Base-by-base conservation (phyloP, 2,888 invertebrate species). In the Oligia strigilis region DNA sequence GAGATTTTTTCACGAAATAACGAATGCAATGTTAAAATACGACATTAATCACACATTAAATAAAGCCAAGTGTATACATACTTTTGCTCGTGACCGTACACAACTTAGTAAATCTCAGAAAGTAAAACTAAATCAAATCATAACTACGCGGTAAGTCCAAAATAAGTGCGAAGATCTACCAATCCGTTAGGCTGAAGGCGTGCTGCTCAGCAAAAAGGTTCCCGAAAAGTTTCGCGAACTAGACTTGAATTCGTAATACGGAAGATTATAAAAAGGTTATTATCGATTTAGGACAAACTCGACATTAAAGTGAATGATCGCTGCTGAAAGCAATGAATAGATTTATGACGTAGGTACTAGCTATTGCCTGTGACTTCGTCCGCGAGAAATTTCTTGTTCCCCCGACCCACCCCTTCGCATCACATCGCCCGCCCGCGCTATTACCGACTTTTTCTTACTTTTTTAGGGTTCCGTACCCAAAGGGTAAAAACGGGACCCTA, bases 171-270 rank as follows among this genome's bases (percentile, higher is more conserved):
- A 83, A 79, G 23, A 79, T 75, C 64, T 75, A 72, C 49, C 83
- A 70, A 75, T 72, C 72, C 55, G 69, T 72, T 70, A 73, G 77
- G 40, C 75, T 40, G n/a, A 5, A 66, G 46, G 75, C 79, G 75
- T 87, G 79, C 55, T 75, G 36, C 75, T 52, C 65, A 66, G 65
- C 58, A 80, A 87, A 86, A 87, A 79, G 83, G 79, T 75, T 83
- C 64, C 11, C 72, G n/a, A 74, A 83, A 85, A 87, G 36, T 87
- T 85, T 75, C 46, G 46, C 69, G 67, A 11, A 87, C 85, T 85
- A 83, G 87, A 87, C 85, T 71, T 80, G 85, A 85, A 85, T 85
- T 60, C 84, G 58, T 87, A 85, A 85, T 87, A 77, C 40, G 14
- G 70, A 70, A 71, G 77, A 85, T 85, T 83, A 85, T 87, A 49